Conservation (phyloP, 2,113 vertebrate genomes). For the Paramisgurnus dabryanus region DNA sequence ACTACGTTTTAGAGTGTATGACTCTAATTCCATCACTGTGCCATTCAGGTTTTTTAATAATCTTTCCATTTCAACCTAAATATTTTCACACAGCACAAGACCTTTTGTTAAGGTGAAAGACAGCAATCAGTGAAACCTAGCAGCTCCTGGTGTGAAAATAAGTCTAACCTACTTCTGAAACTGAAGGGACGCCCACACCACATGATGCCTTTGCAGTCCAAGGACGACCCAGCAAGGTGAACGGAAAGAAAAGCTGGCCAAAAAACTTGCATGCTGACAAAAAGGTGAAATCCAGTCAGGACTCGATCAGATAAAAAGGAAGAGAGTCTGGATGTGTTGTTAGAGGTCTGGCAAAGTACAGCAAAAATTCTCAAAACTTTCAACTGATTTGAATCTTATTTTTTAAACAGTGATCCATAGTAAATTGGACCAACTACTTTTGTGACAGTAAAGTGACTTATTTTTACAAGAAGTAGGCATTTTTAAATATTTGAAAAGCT, state of each 20-base stretch:
- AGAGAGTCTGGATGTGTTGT: slow-evolving; percentile 43
- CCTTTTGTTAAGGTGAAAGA: slow-evolving; percentile 35
- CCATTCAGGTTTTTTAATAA: background rate
- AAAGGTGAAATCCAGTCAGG: slow-evolving; percentile 50
- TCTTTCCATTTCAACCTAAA: background rate
- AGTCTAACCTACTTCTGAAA: slow-evolving; percentile 69
- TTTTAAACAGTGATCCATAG: background rate
- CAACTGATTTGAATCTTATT: no score
- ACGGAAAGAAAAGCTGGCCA: slow-evolving; percentile 53
- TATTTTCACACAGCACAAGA: background rate
- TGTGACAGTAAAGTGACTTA: background rate
- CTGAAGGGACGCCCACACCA: slow-evolving; percentile 64
- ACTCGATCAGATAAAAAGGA: slow-evolving; percentile 48
- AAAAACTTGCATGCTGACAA: slow-evolving; percentile 46
- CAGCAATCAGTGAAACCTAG: slow-evolving; percentile 44
- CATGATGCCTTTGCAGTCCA: slow-evolving; percentile 62
- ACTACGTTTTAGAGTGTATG: no score
- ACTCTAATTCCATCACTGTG: background rate
- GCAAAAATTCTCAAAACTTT: background rate
- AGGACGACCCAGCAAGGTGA: slow-evolving; percentile 62
- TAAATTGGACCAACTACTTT: background rate
- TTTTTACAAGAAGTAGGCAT: slow-evolving; percentile 54
- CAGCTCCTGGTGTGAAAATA: slow-evolving; percentile 60
- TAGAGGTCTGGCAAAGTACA: background rate
- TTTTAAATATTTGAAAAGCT: background rate